Percentiles rank a stretch among this genome's conserved stretches.
phyloP scores from a whole-genome alignment of 2,797 vertebrate species.

The Rhinogobio ventralis region DNA sequence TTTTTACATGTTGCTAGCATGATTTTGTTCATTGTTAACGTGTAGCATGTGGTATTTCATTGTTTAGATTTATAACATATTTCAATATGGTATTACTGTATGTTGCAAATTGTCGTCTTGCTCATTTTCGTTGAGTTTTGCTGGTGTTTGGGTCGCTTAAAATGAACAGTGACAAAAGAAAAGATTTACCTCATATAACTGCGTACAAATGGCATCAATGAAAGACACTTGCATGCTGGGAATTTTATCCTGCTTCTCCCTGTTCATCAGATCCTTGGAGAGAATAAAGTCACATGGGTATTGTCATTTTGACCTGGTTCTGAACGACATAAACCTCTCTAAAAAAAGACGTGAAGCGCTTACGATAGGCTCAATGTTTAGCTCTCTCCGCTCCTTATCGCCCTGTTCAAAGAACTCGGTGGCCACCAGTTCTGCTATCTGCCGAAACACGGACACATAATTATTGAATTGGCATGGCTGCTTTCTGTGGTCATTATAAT shows the following conservation, averaged over 20 bases:
- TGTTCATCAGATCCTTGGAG: slow-evolving; percentile 95
- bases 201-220: slow-evolving; percentile 94
- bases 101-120: no score
- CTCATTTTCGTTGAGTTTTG: no score
- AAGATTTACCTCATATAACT: slow-evolving; percentile 91
- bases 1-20: no score
- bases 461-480: neutral
- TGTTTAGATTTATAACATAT: no score
- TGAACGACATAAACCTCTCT: neutral
- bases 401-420: slow-evolving; percentile 98
- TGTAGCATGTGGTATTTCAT: neutral
- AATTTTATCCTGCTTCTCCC: slow-evolving; percentile 97
- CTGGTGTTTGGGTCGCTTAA: no score
- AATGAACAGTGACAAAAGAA: neutral
- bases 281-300: slow-evolving; percentile 33
- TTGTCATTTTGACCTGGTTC: neutral
- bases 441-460: slow-evolving; percentile 39
- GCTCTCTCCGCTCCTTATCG: slow-evolving; percentile 92
- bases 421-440: slow-evolving; percentile 97
- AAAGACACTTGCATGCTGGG: slow-evolving; percentile 99
- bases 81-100: no score
- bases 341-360: slow-evolving; percentile 66
- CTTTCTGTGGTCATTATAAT: no score
- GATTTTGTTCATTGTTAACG: neutral
- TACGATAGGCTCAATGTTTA: slow-evolving; percentile 95